Conservation (phyloP, 64 coral and sea anemone genomes). For the Exaiptasia diaphana region DNA sequence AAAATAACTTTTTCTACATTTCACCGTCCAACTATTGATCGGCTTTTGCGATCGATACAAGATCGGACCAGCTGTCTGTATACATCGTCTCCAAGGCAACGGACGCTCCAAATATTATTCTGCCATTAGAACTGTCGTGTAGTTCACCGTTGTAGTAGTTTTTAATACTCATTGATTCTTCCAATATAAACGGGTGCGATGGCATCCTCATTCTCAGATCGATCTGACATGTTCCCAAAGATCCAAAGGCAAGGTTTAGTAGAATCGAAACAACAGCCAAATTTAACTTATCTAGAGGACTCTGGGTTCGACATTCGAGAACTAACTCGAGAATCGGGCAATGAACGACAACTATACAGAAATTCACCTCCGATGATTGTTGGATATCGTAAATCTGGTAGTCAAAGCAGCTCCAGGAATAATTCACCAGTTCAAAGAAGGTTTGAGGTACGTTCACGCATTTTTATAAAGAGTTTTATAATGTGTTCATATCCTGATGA, state of each 20-base stretch:
- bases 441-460: conserved; percentile 69
- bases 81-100: conserved; percentile 22
- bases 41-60: neutral
- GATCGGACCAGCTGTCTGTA: neutral
- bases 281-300: conserved; percentile 70
- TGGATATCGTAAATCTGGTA: conserved; percentile 64
- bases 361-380: conserved; percentile 75
- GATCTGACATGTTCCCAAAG: conserved; percentile 77
- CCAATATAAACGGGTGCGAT: conserved; percentile 25
- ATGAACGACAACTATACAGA: conserved; percentile 79
- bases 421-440: conserved; percentile 79
- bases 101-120: conserved; percentile 72
- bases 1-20: no score
- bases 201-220: conserved; percentile 73
- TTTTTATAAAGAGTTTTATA: no score
- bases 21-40: neutral
- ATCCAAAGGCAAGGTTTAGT: conserved; percentile 75
- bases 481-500: no score
- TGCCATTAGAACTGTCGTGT: conserved; percentile 60
- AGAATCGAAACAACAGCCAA: conserved; percentile 51
- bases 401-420: conserved; percentile 76
- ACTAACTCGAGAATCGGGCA: conserved; percentile 66
- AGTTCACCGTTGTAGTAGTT: no score
- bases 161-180: no score
- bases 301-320: conserved; percentile 79